A percentile compares a stretch with the other conserved stretches of the same genome.
These are phyloP conservation scores for Panthera uncia DNA, from an alignment of 2,113 vertebrate genomes.

Conservation along the genomic window DNA sequence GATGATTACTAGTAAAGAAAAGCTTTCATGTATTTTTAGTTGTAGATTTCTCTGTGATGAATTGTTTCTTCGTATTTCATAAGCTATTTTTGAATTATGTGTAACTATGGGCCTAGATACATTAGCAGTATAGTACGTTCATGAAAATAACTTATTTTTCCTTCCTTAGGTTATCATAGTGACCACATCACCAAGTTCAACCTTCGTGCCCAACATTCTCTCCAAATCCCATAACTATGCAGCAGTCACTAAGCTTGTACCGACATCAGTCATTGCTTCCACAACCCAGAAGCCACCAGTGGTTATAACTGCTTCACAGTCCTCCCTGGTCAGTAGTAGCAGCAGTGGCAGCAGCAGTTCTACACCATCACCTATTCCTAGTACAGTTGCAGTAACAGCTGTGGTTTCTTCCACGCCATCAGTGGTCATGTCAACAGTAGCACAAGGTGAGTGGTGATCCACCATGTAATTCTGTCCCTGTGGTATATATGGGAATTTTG, in stretches of 20 bases:
- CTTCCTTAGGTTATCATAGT: constrained; percentile 96
- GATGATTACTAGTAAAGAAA: constrained; percentile 13
- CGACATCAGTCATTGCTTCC: constrained; percentile 91
- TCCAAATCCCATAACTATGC: constrained; percentile 99
- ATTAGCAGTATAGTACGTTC: constrained; percentile 7
- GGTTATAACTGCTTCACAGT: constrained; percentile 92
- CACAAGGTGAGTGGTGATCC: constrained; percentile 88
- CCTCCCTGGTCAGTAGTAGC: constrained; percentile 83
- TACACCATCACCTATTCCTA: constrained; percentile 83
- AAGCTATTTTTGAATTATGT: constrained; percentile 59
- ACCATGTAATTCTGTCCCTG: not conserved
- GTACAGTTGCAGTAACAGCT: constrained; percentile 92
- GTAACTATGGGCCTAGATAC: not conserved
- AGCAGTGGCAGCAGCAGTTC: constrained; percentile 83
- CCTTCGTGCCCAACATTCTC: constrained; percentile 98
- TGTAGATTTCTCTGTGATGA: constrained; percentile 46
- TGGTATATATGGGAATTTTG: not conserved
- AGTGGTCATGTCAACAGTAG: constrained; percentile 96
- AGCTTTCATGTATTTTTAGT: constrained; percentile 31
- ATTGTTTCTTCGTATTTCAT: constrained; percentile 52
- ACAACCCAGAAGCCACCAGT: constrained; percentile 94
- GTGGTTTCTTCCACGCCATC: constrained; percentile 94
- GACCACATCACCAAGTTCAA: constrained; percentile 97
- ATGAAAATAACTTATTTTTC: constrained; percentile 74
- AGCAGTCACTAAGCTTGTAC: constrained; percentile 93